Base-by-base conservation (phyloP, 2,888 invertebrate species). In the Dryocosmus kuriphilus region DNA sequence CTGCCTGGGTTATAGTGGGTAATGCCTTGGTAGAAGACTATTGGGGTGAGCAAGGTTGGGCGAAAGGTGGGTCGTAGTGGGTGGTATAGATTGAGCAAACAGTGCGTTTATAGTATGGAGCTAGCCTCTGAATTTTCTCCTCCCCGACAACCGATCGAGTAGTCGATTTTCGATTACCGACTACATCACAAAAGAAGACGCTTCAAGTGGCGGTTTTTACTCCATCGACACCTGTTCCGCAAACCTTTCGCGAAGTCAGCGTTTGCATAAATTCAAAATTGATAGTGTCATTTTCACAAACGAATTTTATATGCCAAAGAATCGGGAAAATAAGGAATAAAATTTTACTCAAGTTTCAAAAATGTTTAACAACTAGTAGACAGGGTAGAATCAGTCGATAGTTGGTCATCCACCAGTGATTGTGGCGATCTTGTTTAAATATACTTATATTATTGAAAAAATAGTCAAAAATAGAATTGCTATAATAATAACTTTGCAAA, bases 61-160 rank as follows among this genome's bases (percentile, higher is more conserved):
- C 51, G 80, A 73, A 32, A 30, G 62, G 71, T 78, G 77, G 79
- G 80, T 78, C 74, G 76, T 79, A 67, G 76, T 80, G 74, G 83
- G 76, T 81, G 77, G 84, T 84, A 85, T 84, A 81, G 85, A 85
- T 84, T 81, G 84, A 83, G 85, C 83, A 85, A 85, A 85, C 84
- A 85, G 80, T 76, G 80, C 83, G 83, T 81, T 84, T 84, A 84
- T 81, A 84, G 77, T 80, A 80, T 77, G 79, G 79, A 83, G 80
- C 82, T 82, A 82, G 81, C 82, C 51, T 22, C 78, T 78, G 83
- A 84, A 82, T 84, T 84, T 83, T 80, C 83, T 82, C 82, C 80
- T 84, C 82, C 79, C 77, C 77, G 80, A 78, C 76, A 77, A 80
- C 77, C 80, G 80, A 80, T 81, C 76, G 74, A 67, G 76, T 75